phyloP scores from a whole-genome alignment of 1,140 invertebrate species.

The Diuraphis noxia region DNA sequence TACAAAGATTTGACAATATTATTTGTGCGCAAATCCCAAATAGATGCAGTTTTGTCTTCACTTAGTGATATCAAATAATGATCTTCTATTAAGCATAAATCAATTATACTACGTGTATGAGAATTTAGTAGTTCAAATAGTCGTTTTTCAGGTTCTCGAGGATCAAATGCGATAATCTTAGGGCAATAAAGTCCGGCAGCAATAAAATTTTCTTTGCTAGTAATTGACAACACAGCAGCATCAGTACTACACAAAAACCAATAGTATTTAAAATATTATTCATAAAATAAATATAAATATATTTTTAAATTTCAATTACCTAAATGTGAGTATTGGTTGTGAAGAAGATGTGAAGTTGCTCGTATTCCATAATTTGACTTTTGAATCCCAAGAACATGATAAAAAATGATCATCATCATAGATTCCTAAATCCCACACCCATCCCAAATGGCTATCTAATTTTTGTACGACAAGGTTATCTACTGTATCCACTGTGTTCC shows the following conservation, averaged over 20 bases:
- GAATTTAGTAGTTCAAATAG: constrained; percentile 22
- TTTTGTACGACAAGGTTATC: background rate
- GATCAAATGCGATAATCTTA: constrained; percentile 39
- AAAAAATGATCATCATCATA: constrained; percentile 40
- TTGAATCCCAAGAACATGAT: constrained; percentile 46
- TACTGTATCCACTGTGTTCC: background rate
- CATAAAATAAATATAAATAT: background rate
- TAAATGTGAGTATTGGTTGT: constrained; percentile 14
- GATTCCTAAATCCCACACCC: constrained; percentile 29
- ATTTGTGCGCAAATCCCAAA: constrained; percentile 42
- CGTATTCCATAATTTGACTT: constrained; percentile 38
- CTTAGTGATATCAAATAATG: constrained; percentile 40
- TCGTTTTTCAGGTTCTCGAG: constrained; percentile 23
- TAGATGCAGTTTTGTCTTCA: constrained; percentile 37
- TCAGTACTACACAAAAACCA: background rate
- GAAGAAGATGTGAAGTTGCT: background rate
- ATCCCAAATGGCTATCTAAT: constrained; percentile 21
- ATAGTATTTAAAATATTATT: background rate
- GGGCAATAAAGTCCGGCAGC: constrained; percentile 33
- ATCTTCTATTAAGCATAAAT: constrained; percentile 39
- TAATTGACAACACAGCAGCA: constrained; percentile 16
- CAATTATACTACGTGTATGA: constrained; percentile 41
- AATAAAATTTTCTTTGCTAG: constrained; percentile 34
- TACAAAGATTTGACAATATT: constrained; percentile 14
- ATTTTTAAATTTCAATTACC: constrained; percentile 1